Evolutionary conservation across 2,888 invertebrate genomes (phyloP).

Genomic region (Melieria crassipennis): DNA sequence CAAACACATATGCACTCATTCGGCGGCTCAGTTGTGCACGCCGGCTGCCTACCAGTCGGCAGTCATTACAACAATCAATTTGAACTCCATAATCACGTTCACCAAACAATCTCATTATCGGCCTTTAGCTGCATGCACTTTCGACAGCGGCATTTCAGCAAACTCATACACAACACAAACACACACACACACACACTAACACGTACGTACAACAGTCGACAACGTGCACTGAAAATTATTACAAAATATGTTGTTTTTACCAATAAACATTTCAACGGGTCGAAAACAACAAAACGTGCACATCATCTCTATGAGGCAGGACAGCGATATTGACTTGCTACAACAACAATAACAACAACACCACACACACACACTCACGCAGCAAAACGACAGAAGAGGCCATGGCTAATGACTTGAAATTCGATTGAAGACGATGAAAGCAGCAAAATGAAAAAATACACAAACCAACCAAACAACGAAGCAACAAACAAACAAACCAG

Average conservation of each 20-base stretch:
- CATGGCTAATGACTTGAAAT: conserved; percentile 30
- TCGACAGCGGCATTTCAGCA: background rate
- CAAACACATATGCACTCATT: no score
- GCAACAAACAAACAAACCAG: background rate
- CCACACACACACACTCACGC: conserved; percentile 20
- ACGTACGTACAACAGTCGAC: background rate
- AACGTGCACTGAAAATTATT: conserved; percentile 25
- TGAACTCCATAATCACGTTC: no score
- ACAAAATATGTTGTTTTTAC: conserved; percentile 23
- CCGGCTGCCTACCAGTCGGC: no score
- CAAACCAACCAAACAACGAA: conserved; percentile 6
- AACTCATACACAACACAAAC: background rate
- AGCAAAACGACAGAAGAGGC: conserved; percentile 13
- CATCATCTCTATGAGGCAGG: conserved; percentile 13
- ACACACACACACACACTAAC: background rate
- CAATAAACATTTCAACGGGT: conserved; percentile 18
- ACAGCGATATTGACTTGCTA: conserved; percentile 13
- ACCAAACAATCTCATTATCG: no score
- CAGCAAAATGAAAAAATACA: conserved; percentile 14
- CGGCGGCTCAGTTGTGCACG: no score
- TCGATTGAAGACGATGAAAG: conserved; percentile 29
- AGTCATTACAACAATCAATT: no score
- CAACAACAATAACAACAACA: conserved; percentile 7
- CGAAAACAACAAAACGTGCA: conserved; percentile 7
- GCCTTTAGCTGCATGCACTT: conserved; percentile 6